These are phyloP conservation scores for Drosophila mojavensis DNA, from an alignment of 1,140 invertebrate genomes.

Conservation along the genomic window DNA sequence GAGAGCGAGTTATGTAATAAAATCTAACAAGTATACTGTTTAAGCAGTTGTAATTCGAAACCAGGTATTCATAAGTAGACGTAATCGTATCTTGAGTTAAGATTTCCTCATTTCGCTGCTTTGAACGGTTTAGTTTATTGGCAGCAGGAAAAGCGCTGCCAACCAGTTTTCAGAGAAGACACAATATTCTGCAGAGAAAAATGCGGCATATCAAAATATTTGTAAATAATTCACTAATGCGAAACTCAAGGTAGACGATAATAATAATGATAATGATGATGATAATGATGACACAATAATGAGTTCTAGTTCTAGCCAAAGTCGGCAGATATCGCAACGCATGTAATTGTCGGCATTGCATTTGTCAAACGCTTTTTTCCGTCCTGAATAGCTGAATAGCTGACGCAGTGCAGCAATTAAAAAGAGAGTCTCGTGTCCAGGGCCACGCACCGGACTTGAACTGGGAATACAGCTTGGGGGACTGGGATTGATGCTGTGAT, in stretches of 20 bases:
- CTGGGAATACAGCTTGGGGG: constrained; percentile 48
- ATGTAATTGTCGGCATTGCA: constrained; percentile 80
- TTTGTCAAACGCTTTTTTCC: constrained; percentile 74
- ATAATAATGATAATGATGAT: constrained; percentile 32
- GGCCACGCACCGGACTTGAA: constrained; percentile 37
- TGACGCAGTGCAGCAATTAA: constrained; percentile 80
- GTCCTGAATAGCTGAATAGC: constrained; percentile 56
- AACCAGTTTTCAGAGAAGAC: constrained; percentile 19
- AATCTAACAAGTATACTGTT: constrained; percentile 1
- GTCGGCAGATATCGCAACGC: constrained; percentile 62
- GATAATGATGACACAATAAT: constrained; percentile 63
- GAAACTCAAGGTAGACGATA: constrained; percentile 27
- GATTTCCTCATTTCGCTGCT: constrained; percentile 30
- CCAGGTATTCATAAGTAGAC: background rate
- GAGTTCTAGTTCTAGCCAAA: constrained; percentile 68
- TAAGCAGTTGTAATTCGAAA: background rate
- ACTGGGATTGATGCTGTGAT: constrained; percentile 66
- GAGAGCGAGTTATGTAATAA: constrained; percentile 45
- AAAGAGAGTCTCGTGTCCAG: constrained; percentile 54
- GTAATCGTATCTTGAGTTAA: constrained; percentile 12
- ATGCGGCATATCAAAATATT: constrained; percentile 18
- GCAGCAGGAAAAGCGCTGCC: constrained; percentile 12
- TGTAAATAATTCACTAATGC: constrained; percentile 42
- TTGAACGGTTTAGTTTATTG: constrained; percentile 28
- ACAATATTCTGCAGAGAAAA: constrained; percentile 1